Evolutionary conservation across 1,140 invertebrate species (phyloP).

Genomic region (Ectropis grisescens): DNA sequence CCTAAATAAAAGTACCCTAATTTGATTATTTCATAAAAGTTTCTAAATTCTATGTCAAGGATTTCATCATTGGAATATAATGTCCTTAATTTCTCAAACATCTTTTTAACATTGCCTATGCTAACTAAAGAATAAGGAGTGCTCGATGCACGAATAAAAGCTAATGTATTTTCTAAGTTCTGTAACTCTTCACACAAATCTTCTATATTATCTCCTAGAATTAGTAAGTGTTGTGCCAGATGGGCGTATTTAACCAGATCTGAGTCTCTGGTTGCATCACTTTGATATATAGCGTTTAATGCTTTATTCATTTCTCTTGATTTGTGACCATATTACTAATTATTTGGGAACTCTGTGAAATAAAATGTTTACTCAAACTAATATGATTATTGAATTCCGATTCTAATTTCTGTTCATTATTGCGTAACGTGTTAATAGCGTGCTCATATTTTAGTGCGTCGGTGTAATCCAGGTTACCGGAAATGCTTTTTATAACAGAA

Average conservation of each 20-base stretch:
- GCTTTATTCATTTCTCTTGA: slow-evolving; percentile 7
- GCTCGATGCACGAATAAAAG: slow-evolving; percentile 20
- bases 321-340: slow-evolving; percentile 8
- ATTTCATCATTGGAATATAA: too few relatives aligned
- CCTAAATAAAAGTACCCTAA: too few relatives aligned
- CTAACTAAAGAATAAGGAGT: slow-evolving; percentile 20
- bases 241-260: slow-evolving; percentile 21
- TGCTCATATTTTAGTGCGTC: slow-evolving; percentile 15
- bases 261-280: slow-evolving; percentile 2
- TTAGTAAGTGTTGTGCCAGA: slow-evolving; percentile 20
- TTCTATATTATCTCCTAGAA: slow-evolving; percentile 24
- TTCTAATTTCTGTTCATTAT: slow-evolving; percentile 10
- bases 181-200: slow-evolving; percentile 19
- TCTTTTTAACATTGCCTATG: slow-evolving; percentile 8
- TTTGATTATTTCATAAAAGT: too few relatives aligned
- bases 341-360: slow-evolving; percentile 6
- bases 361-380: slow-evolving; percentile 13
- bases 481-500: slow-evolving; percentile 17
- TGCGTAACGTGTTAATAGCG: slow-evolving; percentile 9
- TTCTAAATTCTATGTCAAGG: too few relatives aligned
- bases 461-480: slow-evolving; percentile 14
- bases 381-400: slow-evolving; percentile 14
- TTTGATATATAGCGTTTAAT: slow-evolving; percentile 3
- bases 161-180: slow-evolving; percentile 25
- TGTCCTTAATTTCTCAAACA: too few relatives aligned